Evolutionary conservation across 2,113 vertebrate genomes (phyloP), one percentile per base, ranked within the genome.

Genomic region (Canis aureus): DNA sequence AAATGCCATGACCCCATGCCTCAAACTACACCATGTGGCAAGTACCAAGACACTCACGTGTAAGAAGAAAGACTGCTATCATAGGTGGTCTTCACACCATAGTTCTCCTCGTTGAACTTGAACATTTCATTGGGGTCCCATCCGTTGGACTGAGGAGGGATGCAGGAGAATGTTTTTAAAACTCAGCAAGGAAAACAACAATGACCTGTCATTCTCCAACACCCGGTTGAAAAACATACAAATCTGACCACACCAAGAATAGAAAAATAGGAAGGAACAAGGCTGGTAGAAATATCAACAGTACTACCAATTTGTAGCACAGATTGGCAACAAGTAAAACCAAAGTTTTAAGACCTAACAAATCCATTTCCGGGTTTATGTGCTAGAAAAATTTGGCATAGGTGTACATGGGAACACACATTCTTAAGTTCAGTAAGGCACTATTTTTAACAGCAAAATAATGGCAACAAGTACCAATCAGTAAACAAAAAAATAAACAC

Each of bases 51-150:
- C 29, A 99, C 99, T 99, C 97, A 99, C 99, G 99, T 99, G 94
- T 99, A 99, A 97, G 99, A 99, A 16, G 99, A 99, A 29, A 99
- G 99, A 96, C 99, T 99, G 95, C 99, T 99, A 96, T 99, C 99
- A 67, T 99, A 99, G 2, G 99, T 99, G 19, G 99, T 99, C 84
- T 99, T 99, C 83, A 99, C 98, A 5, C 99, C 99, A 11, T 99
- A 99, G 93, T 99, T 99, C 92, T 99, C 99, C 98, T 99, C 99
- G 62, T 99, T 99, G 98, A 98, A 99, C 95, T 99, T 99, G 94
- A 99, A 99, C 99, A 99, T 99, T 97, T 99, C 99, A 35, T 99
- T 99, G 94, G 99, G 99, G 96, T 99, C 99, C 99, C 99, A 99
- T 57, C 99, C 99, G 87, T 99, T 99, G 69, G 99, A 99, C 99